These are phyloP conservation scores for Cenopis cana DNA, from an alignment of 2,888 invertebrate genomes.

Conservation along the genomic window DNA sequence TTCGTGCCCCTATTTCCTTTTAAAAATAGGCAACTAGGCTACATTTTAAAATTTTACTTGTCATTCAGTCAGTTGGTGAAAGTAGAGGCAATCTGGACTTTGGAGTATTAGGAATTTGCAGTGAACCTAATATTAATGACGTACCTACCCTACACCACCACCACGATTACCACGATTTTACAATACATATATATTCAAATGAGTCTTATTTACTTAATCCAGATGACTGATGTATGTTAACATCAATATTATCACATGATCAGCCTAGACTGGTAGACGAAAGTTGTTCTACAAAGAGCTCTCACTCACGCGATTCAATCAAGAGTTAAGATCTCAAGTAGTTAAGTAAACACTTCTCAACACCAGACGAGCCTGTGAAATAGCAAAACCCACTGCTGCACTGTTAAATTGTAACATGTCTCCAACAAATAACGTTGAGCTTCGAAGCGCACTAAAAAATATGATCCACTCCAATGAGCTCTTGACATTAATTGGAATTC, in stretches of 20 bases:
- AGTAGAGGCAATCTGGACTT: not conserved
- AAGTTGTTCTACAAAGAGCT: constrained; percentile 7
- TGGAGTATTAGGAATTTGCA: not conserved
- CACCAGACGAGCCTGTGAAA: constrained; percentile 17
- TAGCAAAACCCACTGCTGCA: constrained; percentile 13
- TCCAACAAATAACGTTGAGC: constrained; percentile 7
- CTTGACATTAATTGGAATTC: constrained; percentile 48
- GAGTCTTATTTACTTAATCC: not conserved
- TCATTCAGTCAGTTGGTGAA: not conserved
- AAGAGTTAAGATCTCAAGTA: constrained; percentile 6
- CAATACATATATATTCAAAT: not conserved
- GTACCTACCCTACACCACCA: too few species aligned
- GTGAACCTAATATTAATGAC: too few species aligned
- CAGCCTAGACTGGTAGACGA: constrained; percentile 9
- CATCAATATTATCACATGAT: not conserved
- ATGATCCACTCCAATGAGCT: constrained; percentile 37
- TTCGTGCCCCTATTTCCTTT: constrained; percentile 47
- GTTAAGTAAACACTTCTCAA: constrained; percentile 28
- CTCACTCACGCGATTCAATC: constrained; percentile 15
- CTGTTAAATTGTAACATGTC: constrained; percentile 23
- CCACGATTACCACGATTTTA: not conserved
- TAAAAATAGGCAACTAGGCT: too few species aligned
- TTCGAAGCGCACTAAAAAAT: constrained; percentile 39
- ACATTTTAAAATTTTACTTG: constrained; percentile 7
- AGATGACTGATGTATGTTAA: constrained; percentile 1